These are phyloP conservation scores for Motacilla tschutschensis DNA, from an alignment of 2,113 vertebrate species.

Conservation along the genomic window DNA sequence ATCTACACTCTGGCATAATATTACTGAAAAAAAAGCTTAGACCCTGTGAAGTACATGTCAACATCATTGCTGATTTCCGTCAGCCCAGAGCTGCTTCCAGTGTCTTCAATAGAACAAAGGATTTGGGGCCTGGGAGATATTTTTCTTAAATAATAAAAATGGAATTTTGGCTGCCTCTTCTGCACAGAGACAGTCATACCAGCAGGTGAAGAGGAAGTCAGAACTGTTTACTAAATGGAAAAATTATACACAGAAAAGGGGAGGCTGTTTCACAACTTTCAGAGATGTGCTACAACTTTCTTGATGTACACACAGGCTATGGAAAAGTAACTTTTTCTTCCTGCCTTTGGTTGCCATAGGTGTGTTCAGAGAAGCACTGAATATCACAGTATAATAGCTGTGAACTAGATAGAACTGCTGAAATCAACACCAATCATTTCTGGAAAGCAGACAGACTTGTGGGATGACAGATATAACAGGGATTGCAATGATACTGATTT, in stretches of 20 bases:
- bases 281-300: not conserved
- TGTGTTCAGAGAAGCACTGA: not conserved
- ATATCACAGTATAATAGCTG: not conserved
- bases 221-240: not conserved
- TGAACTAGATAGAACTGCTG: not conserved
- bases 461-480: slow-evolving; percentile 16
- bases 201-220: slow-evolving; percentile 17
- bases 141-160: not conserved
- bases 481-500: slow-evolving; percentile 1
- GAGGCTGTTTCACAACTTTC: not conserved
- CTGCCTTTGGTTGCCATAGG: not conserved
- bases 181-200: not conserved
- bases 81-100: not conserved
- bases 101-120: not conserved
- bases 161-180: slow-evolving; percentile 19
- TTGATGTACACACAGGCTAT: not conserved
- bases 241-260: not conserved
- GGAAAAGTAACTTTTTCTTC: not conserved
- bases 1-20: not conserved
- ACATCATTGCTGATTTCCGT: not conserved
- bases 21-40: slow-evolving; percentile 16
- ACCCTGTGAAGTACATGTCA: slow-evolving; percentile 5
- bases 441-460: slow-evolving; percentile 15
- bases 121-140: not conserved
- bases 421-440: slow-evolving; percentile 20